Percentiles rank a stretch among this genome's conserved stretches.
Conservation (phyloP, 23 tunicate species). For the Styela clava region DNA sequence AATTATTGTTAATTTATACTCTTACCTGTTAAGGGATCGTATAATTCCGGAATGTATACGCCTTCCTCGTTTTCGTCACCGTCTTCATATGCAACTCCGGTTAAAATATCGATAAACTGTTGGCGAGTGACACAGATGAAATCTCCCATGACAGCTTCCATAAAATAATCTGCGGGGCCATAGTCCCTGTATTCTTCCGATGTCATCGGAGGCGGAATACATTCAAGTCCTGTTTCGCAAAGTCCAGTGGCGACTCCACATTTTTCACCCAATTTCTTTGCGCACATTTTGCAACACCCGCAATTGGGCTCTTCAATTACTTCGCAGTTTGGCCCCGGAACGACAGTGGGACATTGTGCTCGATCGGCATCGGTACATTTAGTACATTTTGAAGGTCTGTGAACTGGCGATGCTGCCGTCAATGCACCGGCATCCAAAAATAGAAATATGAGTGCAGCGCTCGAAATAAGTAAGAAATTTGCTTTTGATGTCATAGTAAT, state of each 20-base stretch:
- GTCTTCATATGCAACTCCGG: slow-evolving; percentile 6
- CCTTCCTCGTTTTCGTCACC: not conserved
- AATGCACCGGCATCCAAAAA: not conserved
- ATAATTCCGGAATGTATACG: not conserved
- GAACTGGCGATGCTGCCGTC: not conserved
- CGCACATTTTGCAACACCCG: slow-evolving; percentile 67
- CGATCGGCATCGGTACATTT: not conserved
- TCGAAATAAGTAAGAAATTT: not conserved
- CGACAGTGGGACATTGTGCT: slow-evolving; percentile 28
- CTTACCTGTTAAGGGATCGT: not conserved
- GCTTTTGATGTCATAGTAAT: not conserved
- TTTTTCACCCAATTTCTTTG: slow-evolving; percentile 30
- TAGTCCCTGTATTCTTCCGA: slow-evolving; percentile 6
- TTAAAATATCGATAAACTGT: not conserved
- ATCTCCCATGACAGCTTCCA: not conserved
- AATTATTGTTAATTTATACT: too few relatives aligned
- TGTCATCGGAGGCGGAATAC: not conserved
- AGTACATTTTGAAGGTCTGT: not conserved
- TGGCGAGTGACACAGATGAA: slow-evolving; percentile 9
- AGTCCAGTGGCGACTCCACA: slow-evolving; percentile 39
- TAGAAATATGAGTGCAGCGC: not conserved
- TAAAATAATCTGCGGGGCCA: not conserved
- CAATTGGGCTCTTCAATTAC: slow-evolving; percentile 39
- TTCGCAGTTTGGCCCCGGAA: slow-evolving; percentile 21
- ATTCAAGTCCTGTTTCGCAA: slow-evolving; percentile 30